Conservation (phyloP, 2,797 vertebrate species). For the Aotus griseimembra region DNA sequence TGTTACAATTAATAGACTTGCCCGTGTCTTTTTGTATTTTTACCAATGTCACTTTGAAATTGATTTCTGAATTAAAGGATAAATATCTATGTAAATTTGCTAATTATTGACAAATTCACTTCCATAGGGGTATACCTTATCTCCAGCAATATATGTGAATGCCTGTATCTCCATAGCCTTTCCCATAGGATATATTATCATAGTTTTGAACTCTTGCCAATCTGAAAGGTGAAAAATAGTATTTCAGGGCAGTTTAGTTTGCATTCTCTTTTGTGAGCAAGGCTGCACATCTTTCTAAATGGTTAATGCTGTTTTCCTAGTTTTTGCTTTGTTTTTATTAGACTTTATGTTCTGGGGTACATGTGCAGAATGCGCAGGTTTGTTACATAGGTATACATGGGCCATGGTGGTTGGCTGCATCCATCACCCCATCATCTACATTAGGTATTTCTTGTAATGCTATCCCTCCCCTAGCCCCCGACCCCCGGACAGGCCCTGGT, state of each 20-base stretch:
- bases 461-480: too few species aligned
- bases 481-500: too few species aligned
- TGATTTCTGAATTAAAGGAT: constrained; percentile 30
- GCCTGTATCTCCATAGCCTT: not conserved
- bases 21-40: not conserved
- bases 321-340: not conserved
- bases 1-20: not conserved
- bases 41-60: not conserved
- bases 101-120: not conserved
- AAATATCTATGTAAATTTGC: not conserved
- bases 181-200: not conserved
- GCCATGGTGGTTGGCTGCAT: too few species aligned
- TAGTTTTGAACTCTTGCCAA: not conserved
- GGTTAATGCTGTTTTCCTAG: not conserved
- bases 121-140: not conserved
- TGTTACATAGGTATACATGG: too few species aligned
- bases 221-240: not conserved
- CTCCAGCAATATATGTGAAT: not conserved
- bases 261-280: not conserved
- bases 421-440: too few species aligned
- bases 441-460: too few species aligned
- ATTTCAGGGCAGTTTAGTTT: not conserved
- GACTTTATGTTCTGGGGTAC: too few species aligned
- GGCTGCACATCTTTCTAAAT: not conserved
- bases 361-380: too few species aligned